Evolutionary conservation across 2,113 vertebrate genomes (phyloP).

Genomic region (Mirza zaza): DNA sequence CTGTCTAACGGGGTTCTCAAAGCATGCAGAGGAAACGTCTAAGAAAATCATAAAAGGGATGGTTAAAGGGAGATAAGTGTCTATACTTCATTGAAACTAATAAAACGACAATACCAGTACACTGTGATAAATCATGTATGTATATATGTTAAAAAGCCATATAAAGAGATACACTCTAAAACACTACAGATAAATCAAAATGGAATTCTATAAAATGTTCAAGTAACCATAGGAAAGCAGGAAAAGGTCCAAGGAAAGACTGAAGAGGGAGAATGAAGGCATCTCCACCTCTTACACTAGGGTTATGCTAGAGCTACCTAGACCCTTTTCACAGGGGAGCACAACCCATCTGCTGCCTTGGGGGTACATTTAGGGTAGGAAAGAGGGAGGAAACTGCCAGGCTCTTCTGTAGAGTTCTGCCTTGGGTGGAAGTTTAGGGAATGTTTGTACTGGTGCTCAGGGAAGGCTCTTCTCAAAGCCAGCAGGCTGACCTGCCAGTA

Average conservation of each 20-base stretch:
- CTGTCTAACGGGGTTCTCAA: neutral
- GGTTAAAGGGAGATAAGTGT: neutral
- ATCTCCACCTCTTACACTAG: neutral
- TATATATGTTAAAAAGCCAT: neutral
- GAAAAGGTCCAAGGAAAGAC: neutral
- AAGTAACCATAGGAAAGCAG: neutral
- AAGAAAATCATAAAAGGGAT: neutral
- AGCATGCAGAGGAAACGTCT: neutral
- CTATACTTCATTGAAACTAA: neutral
- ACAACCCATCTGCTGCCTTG: neutral
- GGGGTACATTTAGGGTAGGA: too few species aligned
- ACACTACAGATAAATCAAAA: constrained; percentile 18
- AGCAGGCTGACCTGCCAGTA: neutral
- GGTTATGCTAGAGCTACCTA: neutral
- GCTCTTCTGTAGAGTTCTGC: neutral
- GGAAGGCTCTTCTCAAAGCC: neutral
- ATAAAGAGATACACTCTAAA: constrained; percentile 14
- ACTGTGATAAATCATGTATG: neutral
- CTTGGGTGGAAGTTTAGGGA: neutral
- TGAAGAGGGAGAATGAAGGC: accelerated
- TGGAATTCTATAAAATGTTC: constrained; percentile 27
- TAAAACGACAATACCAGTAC: constrained; percentile 3
- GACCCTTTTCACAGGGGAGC: neutral
- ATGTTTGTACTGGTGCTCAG: accelerated
- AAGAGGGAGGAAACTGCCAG: neutral